phyloP scores from a whole-genome alignment of 2,888 invertebrate species.

The Nebria salina region DNA sequence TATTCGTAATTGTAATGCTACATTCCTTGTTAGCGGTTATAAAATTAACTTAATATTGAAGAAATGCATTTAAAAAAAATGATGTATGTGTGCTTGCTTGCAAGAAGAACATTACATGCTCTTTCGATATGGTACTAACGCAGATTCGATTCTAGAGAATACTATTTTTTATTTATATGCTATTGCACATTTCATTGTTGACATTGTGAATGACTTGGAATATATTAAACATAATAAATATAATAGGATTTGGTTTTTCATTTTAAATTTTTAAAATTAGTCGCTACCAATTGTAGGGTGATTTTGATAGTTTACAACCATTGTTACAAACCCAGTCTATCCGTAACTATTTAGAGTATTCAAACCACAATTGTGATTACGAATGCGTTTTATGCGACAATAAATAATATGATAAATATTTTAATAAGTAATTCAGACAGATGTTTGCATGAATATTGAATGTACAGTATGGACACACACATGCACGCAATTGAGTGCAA shows the following conservation, averaged over 20 bases:
- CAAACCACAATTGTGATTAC: background rate
- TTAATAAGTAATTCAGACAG: background rate
- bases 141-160: conserved; percentile 20
- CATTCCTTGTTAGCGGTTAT: background rate
- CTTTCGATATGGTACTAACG: conserved; percentile 29
- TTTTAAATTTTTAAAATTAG: no score
- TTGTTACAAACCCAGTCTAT: no score
- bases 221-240: no score
- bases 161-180: background rate
- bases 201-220: no score
- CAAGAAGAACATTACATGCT: conserved; percentile 27
- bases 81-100: background rate
- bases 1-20: background rate
- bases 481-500: background rate
- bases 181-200: background rate
- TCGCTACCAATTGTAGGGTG: no score
- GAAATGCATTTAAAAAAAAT: background rate
- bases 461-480: background rate
- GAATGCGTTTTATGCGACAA: background rate
- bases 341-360: background rate
- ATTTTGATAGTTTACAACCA: no score
- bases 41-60: background rate
- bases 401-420: background rate
- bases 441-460: conserved; percentile 7
- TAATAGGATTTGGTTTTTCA: no score